These are phyloP conservation scores for Erythrocebus patas DNA, from an alignment of 2,113 vertebrate genomes.

Conservation along the genomic window DNA sequence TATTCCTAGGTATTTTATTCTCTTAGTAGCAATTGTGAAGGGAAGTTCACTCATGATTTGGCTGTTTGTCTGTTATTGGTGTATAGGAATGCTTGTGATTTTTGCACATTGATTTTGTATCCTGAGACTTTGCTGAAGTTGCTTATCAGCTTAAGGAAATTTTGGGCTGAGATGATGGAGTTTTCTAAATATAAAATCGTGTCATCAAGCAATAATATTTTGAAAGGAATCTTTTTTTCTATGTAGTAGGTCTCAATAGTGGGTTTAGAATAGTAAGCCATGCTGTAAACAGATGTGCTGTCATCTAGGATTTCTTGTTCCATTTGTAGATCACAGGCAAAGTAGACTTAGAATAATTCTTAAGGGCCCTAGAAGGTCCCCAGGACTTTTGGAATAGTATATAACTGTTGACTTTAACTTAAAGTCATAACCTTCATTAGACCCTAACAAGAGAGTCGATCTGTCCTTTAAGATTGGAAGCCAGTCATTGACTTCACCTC, in stretches of 20 bases:
- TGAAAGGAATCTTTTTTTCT: background rate
- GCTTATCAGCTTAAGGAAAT: no score
- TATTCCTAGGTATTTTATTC: no score
- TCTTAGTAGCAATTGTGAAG: no score
- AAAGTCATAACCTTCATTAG: background rate
- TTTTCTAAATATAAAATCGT: no score
- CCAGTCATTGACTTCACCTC: background rate
- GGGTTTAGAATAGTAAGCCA: background rate
- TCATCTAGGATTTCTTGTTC: background rate
- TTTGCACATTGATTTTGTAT: no score
- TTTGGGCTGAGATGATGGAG: no score
- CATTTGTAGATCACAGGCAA: background rate
- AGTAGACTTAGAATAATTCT: background rate
- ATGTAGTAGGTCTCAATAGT: background rate
- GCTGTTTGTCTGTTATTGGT: no score
- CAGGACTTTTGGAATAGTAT: background rate
- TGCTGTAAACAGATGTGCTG: background rate
- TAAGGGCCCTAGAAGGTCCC: background rate
- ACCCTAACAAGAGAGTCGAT: background rate
- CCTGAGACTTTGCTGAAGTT: no score
- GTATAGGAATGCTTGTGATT: no score
- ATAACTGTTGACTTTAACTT: background rate
- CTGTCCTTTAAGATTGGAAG: background rate
- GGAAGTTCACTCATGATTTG: no score
- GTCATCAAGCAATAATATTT: background rate